These are phyloP conservation scores for Tipula helvola DNA, from an alignment of 2,888 invertebrate genomes.

Conservation along the genomic window DNA sequence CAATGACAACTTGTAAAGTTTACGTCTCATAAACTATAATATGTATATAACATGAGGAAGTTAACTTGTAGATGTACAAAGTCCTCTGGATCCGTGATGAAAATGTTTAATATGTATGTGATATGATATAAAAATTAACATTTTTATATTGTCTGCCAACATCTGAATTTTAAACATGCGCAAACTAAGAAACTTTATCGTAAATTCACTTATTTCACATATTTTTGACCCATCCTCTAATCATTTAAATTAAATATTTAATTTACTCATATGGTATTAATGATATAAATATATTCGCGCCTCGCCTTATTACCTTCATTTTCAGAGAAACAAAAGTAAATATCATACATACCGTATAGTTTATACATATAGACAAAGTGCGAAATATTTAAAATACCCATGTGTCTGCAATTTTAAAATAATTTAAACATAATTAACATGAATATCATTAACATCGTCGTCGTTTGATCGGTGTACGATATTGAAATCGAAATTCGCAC, in stretches of 20 bases:
- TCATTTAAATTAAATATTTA: background rate
- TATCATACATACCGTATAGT: background rate
- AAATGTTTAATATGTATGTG: background rate
- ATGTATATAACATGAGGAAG: background rate
- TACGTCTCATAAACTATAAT: background rate
- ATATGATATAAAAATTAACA: background rate
- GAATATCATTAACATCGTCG: background rate
- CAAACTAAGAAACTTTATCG: no score
- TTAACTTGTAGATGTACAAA: background rate
- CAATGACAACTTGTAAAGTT: background rate
- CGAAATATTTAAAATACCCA: background rate
- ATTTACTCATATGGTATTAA: background rate
- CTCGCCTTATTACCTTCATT: background rate
- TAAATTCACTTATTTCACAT: no score
- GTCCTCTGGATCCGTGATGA: background rate
- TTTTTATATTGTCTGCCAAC: background rate
- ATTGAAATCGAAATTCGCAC: background rate
- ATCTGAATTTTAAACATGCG: background rate
- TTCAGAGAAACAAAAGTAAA: background rate
- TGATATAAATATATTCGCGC: background rate
- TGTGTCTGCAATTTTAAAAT: background rate
- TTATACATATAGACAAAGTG: background rate
- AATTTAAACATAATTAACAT: background rate
- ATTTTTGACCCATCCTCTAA: background rate
- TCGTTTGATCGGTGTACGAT: background rate